Base-by-base conservation (phyloP, 2,888 invertebrate genomes). In the Hydraecia micacea region DNA sequence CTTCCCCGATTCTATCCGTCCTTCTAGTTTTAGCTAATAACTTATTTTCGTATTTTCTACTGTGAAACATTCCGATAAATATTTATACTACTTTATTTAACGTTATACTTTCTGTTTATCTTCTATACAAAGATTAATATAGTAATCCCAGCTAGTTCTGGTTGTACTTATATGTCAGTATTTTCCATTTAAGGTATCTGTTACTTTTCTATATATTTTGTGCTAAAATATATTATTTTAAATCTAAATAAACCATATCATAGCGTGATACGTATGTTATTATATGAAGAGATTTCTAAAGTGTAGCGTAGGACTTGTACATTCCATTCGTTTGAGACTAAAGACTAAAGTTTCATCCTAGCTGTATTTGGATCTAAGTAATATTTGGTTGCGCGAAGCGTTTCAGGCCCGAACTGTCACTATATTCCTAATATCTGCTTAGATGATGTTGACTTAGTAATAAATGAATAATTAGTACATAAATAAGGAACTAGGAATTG, bases 191-290 rank as follows among this genome's bases (percentile, higher is more conserved):
- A 83, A 85, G 88, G 85, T 83, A 52, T 86, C 78, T 84, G 75
- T 88, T 86, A 86, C 87, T 84, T 87, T 86, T 87, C 82, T 86
- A 81, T 88, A 85, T 87, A 86, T 88, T 85, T 86, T 85, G 76
- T 83, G 70, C 77, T 83, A 74, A 80, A 87, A 73, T 84, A 86
- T 86, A 84, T 90, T 85, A 84, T 89, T 87, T 87, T 80, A 66
- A 88, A 90, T 88, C 85, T 90, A 91, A 93, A 91, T 90, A 78
- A 90, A 93, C 89, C 95, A 95, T 95, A 95, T 95, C 95, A 94
- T 91, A 88, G 91, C 91, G 92, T 93, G 93, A 93, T 93, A 92
- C 91, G 89, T 91, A 90, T 89, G 89, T 91, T 91, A 89, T 88
- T 89, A 79, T 88, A 85, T 87, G 86, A 87, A 88, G 87, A 91